Conservation (phyloP, 2,797 vertebrate species). For the Sebastes cheni region DNA sequence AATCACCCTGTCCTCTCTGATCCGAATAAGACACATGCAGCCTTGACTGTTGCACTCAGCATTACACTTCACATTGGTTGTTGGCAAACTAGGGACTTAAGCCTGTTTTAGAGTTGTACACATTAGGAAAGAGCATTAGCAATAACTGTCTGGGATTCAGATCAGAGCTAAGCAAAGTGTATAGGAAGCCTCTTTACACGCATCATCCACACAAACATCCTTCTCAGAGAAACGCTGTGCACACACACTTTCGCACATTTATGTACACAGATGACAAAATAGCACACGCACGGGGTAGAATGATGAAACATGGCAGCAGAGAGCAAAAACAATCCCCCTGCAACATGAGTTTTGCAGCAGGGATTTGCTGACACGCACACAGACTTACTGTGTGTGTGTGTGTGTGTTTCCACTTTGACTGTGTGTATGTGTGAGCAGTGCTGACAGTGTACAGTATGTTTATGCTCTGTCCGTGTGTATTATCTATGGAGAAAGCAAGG, state of each 20-base stretch:
- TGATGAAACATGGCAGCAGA: conserved; percentile 59
- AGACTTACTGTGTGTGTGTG: not conserved
- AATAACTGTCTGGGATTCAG: conserved; percentile 11
- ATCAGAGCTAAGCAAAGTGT: not conserved
- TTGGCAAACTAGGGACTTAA: conserved; percentile 18
- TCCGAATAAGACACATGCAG: conserved; percentile 18
- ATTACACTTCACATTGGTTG: not conserved
- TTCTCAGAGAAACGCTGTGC: not conserved
- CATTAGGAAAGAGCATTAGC: conserved; percentile 45
- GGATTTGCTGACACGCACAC: conserved; percentile 65
- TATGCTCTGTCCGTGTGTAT: not conserved
- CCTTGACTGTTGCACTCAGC: conserved; percentile 8
- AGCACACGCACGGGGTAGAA: not conserved
- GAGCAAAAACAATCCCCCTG: conserved; percentile 50
- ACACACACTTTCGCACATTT: not conserved
- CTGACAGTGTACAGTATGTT: not conserved
- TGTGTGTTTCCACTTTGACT: not conserved
- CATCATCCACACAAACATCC: not conserved
- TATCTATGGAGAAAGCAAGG: not conserved
- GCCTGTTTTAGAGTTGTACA: conserved; percentile 33
- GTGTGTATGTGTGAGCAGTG: not conserved
- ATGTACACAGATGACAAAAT: not conserved
- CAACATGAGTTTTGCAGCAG: conserved; percentile 52
- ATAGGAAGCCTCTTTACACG: not conserved
- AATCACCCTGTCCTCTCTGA: conserved; percentile 12